Evolutionary conservation across 2,888 invertebrate genomes (phyloP), one percentile per base, ranked within the genome.

Genomic region (Schizotus pectinicornis): DNA sequence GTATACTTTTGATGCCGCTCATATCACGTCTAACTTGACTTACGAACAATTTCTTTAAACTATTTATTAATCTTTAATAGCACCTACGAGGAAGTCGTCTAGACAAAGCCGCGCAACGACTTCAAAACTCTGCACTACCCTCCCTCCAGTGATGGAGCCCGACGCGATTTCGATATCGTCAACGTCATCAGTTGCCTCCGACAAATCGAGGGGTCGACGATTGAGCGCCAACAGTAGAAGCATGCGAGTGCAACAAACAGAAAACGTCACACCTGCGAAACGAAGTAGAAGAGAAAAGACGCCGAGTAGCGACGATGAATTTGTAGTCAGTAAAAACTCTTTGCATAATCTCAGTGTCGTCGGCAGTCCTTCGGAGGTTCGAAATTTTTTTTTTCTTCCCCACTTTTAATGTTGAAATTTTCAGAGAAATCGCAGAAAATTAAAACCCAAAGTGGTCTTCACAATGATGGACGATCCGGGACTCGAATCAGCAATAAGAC

Each of bases 381-480:
- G n/a, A 38, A 11, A 12, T 22, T 42, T 38, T 50, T 9, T 11
- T 34, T 1, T 14, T 38, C 30, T 34, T 33, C 6, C 35, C 1
- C 9, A 37, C 7, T 45, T 7, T 45, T 13, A 8, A 22, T 22
- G 38, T 39, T 57, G 7, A 41, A 36, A 38, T 48, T 70, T 68
- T 32, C 42, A 75, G 75, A 72, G 74, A 62, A 62, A 43, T 3
- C 71, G 65, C 57, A 68, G 76, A 43, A 74, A 69, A 59, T 61
- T 64, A 14, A 77, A 70, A 63, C 77, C 75, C 3, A 79, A 79
- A 71, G 74, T 80, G 9, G 76, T 77, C 3, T 80, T 80, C 64
- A 79, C 79, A 5, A 77, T 79, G 78, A 61, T 79, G 65, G 74
- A 79, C 46, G 71, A 68, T 67, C 76, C 78, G 1, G 67, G 71